Base-by-base conservation (phyloP, 2,888 invertebrate genomes). In the Diarsia rubi region DNA sequence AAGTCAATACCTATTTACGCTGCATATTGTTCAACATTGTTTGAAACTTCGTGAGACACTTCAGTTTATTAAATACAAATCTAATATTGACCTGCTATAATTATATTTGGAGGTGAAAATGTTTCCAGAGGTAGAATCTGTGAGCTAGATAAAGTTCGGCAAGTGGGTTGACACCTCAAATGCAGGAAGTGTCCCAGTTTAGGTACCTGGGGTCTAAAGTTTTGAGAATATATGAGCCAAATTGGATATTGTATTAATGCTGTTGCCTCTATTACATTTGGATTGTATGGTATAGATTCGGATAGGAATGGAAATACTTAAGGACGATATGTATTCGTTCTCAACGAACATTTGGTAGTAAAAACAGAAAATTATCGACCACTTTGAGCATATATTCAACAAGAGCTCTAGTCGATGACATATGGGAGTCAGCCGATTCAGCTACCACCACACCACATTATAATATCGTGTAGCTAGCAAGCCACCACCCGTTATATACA, bases 401-500 rank as follows among this genome's bases (percentile, higher is more conserved):
- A 65, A 19, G 14, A 31, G 6, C 31, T 45, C 19, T 14, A n/a
- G 19, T 68, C 37, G 60, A 47, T 65, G 1, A 49, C n/a, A 9
- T 45, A 27, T 14, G 16, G 19, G 5, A 68, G 37, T n/a, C 44
- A n/a, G 37, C 14, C 2, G 52, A 47, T 60, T 60, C 52, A 12
- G 24, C 1, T 37, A 74, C 49, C 21, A 60, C 6, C 16, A 31
- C 49, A 66, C 12, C 27, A 27, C 27, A 54, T 54, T 70, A 66
- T 66, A 49, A 57, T 47, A 37, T 45, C 16, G 27, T 42, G n/a
- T 69, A 60, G 37, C 71, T 57, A 69, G n/a, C 59, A 67, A 62
- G 21, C 16, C 44, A 24, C 9, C 16, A 24, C 24, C 44, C 8
- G 11, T 59, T 31, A 12, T n/a, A 59, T 5, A 47, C 47, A 71